phyloP scores from a whole-genome alignment of 2,888 invertebrate species.

The Onthophagus sagittarius region DNA sequence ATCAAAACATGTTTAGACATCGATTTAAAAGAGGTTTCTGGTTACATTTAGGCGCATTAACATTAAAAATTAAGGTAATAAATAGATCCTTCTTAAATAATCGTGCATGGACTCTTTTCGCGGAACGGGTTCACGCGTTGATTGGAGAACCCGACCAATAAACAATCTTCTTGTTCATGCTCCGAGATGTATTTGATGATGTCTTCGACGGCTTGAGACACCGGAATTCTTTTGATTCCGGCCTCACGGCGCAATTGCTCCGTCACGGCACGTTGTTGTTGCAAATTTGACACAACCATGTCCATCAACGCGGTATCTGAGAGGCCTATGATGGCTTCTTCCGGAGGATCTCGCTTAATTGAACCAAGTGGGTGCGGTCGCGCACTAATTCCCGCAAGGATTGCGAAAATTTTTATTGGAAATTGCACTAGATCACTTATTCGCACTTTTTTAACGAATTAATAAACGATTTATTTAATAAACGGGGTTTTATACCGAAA shows the following conservation, averaged over 20 bases:
- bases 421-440: neutral
- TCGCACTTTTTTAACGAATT: neutral
- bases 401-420: neutral
- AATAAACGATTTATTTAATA: neutral
- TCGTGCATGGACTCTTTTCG: constrained; percentile 84
- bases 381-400: neutral
- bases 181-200: constrained; percentile 88
- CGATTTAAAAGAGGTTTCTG: neutral
- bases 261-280: constrained; percentile 90
- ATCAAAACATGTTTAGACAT: neutral
- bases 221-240: constrained; percentile 78
- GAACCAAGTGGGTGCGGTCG: neutral
- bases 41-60: neutral
- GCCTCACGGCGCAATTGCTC: constrained; percentile 92
- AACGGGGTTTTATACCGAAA: neutral
- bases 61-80: neutral
- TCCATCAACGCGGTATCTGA: constrained; percentile 87
- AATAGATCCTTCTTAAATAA: constrained; percentile 59
- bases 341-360: neutral
- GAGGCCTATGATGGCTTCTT: constrained; percentile 62
- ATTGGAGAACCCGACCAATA: constrained; percentile 88
- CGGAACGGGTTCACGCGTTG: constrained; percentile 95
- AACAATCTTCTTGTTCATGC: constrained; percentile 89
- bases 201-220: constrained; percentile 87
- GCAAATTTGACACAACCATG: constrained; percentile 90